phyloP scores from a whole-genome alignment of 2,888 invertebrate genomes.

The Hedychridium roseum region DNA sequence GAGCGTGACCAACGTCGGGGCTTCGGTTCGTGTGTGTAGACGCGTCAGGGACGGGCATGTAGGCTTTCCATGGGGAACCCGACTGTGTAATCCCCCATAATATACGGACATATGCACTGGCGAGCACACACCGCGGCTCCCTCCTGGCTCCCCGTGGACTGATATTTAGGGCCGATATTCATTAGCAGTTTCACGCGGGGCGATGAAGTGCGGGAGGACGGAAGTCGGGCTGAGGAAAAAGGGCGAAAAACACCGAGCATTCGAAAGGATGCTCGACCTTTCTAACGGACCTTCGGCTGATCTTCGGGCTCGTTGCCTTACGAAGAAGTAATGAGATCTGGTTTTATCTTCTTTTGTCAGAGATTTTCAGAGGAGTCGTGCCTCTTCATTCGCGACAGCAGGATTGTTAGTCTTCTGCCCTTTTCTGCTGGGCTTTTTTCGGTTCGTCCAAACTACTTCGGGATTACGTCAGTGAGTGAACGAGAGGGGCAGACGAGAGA shows the following conservation, averaged over 20 bases:
- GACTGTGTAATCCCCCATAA: slow-evolving; percentile 47
- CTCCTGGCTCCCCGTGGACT: slow-evolving; percentile 54
- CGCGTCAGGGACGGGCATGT: slow-evolving; percentile 13
- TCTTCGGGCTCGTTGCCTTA: no score
- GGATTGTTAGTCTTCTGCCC: slow-evolving; percentile 3
- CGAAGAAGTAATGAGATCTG: no score
- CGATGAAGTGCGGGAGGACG: slow-evolving; percentile 8
- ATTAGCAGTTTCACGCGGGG: slow-evolving; percentile 58
- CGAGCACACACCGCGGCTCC: slow-evolving; percentile 35
- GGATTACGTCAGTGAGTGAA: slow-evolving; percentile 53
- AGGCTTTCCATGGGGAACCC: slow-evolving; percentile 30
- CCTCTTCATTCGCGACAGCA: no score
- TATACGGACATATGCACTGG: slow-evolving; percentile 58
- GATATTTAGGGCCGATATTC: slow-evolving; percentile 64
- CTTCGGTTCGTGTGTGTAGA: slow-evolving; percentile 13
- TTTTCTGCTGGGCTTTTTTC: no score
- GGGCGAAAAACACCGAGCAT: slow-evolving; percentile 1
- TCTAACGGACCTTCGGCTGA: no score
- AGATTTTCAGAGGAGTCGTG: no score
- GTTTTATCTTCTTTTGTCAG: no score
- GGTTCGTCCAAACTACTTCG: slow-evolving; percentile 42
- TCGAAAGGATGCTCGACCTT: no score
- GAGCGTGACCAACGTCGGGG: slow-evolving; percentile 57
- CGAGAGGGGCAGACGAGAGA: slow-evolving; percentile 48
- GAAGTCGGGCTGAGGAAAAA: background rate